Evolutionary conservation across 1,140 invertebrate genomes (phyloP), one percentile per base, ranked within the genome.

Genomic region (Notospermus geniculatus): DNA sequence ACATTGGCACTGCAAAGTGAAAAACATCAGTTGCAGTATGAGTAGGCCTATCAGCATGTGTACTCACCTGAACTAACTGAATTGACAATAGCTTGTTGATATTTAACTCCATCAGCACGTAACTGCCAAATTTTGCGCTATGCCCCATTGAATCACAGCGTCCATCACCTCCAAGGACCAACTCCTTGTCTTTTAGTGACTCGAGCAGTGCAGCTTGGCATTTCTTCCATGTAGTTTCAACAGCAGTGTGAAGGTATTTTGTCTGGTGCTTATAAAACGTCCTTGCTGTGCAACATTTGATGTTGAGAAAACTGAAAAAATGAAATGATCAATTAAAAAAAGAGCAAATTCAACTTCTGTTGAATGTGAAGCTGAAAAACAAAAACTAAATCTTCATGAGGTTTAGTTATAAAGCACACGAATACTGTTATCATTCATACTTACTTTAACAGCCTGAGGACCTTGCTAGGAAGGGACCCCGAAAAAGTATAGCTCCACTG

Each of bases 71-170:
- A 50, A 50, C 46, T 9, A 50, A 27, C 46, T 50, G 5, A 5
- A 50, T 27, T n/a, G 46, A 50, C n/a, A 50, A 23, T n/a, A 50
- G 25, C n/a, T 50, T 50, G n/a, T 50, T 50, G 5, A 50, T n/a
- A 9, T 50, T n/a, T n/a, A 50, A n/a, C 25, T 50, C 46, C 46
- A 50, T 50, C 25, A 50, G n/a, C 19, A 19, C 25, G n/a, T 50
- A 50, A n/a, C 46, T 50, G 46, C 46, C 46, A 50, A 50, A 50
- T 50, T 27, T 50, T 4, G 46, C 46, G 46, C n/a, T n/a, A n/a
- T n/a, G n/a, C 4, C 46, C 25, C 46, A 50, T 50, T 50, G 46
- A 50, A n/a, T 50, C 46, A 27, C 46, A 50, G n/a, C 46, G 46
- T n/a, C n/a, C 46, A n/a, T 50, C 46, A 7, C 46, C 46, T 50